Evolutionary conservation across 2,113 vertebrate species (phyloP).

Genomic region (Anser cygnoides): DNA sequence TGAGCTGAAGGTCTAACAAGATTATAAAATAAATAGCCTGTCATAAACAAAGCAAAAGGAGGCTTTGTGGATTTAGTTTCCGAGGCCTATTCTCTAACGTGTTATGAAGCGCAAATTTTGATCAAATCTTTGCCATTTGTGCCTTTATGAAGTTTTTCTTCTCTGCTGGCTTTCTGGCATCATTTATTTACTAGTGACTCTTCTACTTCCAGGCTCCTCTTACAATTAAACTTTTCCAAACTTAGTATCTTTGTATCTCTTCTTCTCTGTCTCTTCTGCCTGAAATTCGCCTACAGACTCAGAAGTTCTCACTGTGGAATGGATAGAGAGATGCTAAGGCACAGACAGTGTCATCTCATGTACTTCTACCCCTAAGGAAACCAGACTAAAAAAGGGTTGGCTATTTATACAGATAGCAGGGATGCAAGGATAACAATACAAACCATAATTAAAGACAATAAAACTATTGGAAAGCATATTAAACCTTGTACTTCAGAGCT

Average conservation of each 20-base stretch:
- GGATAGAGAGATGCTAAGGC: not conserved
- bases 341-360: not conserved
- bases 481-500: constrained; percentile 31
- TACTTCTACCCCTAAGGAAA: not conserved
- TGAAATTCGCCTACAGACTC: not conserved
- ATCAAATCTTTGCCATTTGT: not conserved
- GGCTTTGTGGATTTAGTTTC: not conserved
- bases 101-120: not conserved
- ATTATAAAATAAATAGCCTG: not conserved
- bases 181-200: not conserved
- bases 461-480: constrained; percentile 5
- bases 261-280: not conserved
- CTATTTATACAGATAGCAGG: not conserved
- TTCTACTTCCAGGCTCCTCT: not conserved
- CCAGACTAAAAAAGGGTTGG: not conserved
- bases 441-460: constrained; percentile 23
- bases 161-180: not conserved
- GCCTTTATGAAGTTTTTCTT: not conserved
- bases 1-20: fast-evolving
- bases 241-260: not conserved
- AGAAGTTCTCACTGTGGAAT: not conserved
- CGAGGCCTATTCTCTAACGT: not conserved
- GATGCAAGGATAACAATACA: not conserved
- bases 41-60: not conserved
- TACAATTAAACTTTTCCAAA: not conserved